Conservation (phyloP, 2,888 invertebrate genomes). For the Monochamus alternatus region DNA sequence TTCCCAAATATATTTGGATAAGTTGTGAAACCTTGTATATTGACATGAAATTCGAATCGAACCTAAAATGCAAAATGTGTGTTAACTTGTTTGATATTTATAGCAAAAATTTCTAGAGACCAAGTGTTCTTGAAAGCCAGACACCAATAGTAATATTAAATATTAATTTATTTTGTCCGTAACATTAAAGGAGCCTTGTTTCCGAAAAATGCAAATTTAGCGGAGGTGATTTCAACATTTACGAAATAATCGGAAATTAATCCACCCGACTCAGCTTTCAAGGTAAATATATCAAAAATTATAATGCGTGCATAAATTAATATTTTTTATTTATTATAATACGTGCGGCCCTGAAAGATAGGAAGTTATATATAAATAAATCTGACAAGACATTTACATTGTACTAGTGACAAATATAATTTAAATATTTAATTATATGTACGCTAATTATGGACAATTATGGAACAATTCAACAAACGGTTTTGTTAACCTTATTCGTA, state of each 20-base stretch:
- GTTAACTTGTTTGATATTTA: too few relatives aligned
- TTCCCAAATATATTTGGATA: too few relatives aligned
- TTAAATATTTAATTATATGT: slow-evolving; percentile 8
- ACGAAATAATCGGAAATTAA: neutral
- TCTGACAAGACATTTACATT: neutral
- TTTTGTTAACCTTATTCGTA: slow-evolving; percentile 18
- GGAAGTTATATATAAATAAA: slow-evolving; percentile 16
- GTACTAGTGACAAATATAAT: neutral
- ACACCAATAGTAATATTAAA: neutral
- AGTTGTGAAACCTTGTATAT: too few relatives aligned
- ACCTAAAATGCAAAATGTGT: too few relatives aligned
- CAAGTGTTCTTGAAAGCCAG: neutral
- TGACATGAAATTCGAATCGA: too few relatives aligned
- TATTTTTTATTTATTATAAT: neutral
- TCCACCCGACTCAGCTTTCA: neutral
- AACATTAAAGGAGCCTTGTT: neutral
- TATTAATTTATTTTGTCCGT: neutral
- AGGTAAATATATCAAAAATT: neutral
- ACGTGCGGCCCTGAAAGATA: slow-evolving; percentile 7
- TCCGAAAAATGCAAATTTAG: neutral
- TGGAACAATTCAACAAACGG: neutral
- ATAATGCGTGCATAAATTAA: neutral
- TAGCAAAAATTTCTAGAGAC: neutral
- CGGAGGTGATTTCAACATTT: neutral
- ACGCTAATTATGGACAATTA: slow-evolving; percentile 11